Percentiles rank a stretch among this genome's conserved stretches.
These are phyloP conservation scores for Pseudomyrmex flavicornis DNA, from an alignment of 1,140 invertebrate species.

Conservation along the genomic window DNA sequence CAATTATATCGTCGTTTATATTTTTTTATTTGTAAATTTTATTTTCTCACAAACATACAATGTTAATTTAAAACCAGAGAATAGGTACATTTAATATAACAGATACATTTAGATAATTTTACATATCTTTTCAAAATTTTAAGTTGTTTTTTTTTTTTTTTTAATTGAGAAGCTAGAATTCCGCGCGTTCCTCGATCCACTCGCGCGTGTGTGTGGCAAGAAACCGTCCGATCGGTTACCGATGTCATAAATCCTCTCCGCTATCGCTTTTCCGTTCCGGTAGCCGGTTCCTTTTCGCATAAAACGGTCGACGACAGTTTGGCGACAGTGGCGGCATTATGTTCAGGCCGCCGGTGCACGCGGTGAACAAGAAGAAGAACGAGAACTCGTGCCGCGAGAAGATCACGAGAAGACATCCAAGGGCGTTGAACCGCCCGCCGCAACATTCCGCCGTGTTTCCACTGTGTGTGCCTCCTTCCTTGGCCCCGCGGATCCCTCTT, in stretches of 20 bases:
- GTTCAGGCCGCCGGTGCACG: constrained; percentile 29
- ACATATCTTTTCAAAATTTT: too few relatives aligned
- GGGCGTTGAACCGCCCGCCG: constrained; percentile 76
- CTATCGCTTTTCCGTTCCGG: constrained; percentile 41
- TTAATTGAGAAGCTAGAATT: neutral
- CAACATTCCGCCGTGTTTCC: constrained; percentile 74
- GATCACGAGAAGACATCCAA: constrained; percentile 67
- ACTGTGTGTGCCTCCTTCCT: neutral
- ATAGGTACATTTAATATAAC: too few relatives aligned
- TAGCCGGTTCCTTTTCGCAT: constrained; percentile 43
- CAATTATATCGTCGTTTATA: too few relatives aligned
- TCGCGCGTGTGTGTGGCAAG: neutral
- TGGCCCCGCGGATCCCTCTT: neutral
- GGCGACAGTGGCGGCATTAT: constrained; percentile 73
- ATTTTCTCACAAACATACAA: too few relatives aligned
- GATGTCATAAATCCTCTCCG: constrained; percentile 58
- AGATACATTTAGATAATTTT: too few relatives aligned
- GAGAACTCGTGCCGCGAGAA: constrained; percentile 9
- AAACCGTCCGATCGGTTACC: constrained; percentile 7
- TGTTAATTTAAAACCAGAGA: too few relatives aligned
- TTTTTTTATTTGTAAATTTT: too few relatives aligned
- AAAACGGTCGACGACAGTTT: constrained; percentile 48
- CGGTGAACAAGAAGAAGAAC: constrained; percentile 29
- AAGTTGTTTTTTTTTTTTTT: too few relatives aligned
- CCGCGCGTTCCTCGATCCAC: neutral